These are phyloP conservation scores for Malthinus flaveolus DNA, from an alignment of 2,888 invertebrate species.

Conservation along the genomic window DNA sequence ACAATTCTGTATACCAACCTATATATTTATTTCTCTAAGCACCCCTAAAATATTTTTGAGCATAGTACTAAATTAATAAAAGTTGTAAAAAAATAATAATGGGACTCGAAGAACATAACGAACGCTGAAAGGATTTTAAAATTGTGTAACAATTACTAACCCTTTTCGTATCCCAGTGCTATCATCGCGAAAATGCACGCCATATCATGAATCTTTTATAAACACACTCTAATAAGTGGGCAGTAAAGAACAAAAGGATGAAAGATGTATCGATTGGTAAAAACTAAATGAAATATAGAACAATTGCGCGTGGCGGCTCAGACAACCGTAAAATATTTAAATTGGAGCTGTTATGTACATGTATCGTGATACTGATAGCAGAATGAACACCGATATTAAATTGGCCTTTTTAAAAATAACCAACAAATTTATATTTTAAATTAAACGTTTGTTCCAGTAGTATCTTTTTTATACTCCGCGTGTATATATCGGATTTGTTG, in stretches of 20 bases:
- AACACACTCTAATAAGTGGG: slow-evolving; percentile 14
- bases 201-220: slow-evolving; percentile 17
- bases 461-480: too few species aligned
- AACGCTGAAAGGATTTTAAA: too few species aligned
- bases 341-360: slow-evolving; percentile 51
- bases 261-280: slow-evolving; percentile 26
- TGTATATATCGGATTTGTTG: too few species aligned
- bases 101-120: too few species aligned
- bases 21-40: too few species aligned
- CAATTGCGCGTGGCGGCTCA: slow-evolving; percentile 42
- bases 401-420: slow-evolving; percentile 1
- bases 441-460: background rate
- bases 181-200: slow-evolving; percentile 12
- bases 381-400: slow-evolving; percentile 34
- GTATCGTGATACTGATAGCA: slow-evolving; percentile 48
- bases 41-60: too few species aligned
- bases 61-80: too few species aligned
- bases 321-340: slow-evolving; percentile 51
- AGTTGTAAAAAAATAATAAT: too few species aligned
- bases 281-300: slow-evolving; percentile 19
- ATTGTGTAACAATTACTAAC: slow-evolving; percentile 25
- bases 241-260: slow-evolving; percentile 21
- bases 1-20: too few species aligned
- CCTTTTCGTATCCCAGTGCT: slow-evolving; percentile 22
- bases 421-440: slow-evolving; percentile 3